Conservation (phyloP, 1,140 invertebrate genomes). For the Neotoxoptera formosana region DNA sequence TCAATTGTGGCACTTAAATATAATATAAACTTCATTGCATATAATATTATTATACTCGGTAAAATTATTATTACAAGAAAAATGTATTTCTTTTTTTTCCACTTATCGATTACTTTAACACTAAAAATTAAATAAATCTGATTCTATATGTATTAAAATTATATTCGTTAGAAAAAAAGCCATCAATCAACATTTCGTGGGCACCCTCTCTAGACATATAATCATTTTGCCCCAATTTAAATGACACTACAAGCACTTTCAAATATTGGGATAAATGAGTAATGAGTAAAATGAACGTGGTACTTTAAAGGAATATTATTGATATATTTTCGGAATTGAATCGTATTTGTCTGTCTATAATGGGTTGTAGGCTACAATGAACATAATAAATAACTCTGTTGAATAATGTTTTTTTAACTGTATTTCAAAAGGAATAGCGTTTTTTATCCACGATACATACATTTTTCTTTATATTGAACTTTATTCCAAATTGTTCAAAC, state of each 20-base stretch:
- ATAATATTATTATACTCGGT: not conserved
- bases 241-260: constrained; percentile 5
- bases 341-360: constrained; percentile 20
- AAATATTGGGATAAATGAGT: constrained; percentile 34
- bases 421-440: not conserved
- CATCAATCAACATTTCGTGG: not conserved
- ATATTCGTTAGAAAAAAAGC: not conserved
- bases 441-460: not conserved
- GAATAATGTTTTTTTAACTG: not conserved
- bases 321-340: constrained; percentile 17
- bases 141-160: not conserved
- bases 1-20: not conserved
- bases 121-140: not conserved
- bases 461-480: not conserved
- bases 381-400: not conserved
- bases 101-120: not conserved
- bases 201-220: not conserved
- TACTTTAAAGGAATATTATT: not conserved
- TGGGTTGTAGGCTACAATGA: not conserved
- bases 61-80: not conserved
- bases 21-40: not conserved
- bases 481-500: not conserved
- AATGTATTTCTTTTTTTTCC: not conserved
- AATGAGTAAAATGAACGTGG: constrained; percentile 22
- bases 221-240: constrained; percentile 5